These are phyloP conservation scores for Carettochelys insculpta DNA, from an alignment of 2,113 vertebrate species.

Conservation along the genomic window DNA sequence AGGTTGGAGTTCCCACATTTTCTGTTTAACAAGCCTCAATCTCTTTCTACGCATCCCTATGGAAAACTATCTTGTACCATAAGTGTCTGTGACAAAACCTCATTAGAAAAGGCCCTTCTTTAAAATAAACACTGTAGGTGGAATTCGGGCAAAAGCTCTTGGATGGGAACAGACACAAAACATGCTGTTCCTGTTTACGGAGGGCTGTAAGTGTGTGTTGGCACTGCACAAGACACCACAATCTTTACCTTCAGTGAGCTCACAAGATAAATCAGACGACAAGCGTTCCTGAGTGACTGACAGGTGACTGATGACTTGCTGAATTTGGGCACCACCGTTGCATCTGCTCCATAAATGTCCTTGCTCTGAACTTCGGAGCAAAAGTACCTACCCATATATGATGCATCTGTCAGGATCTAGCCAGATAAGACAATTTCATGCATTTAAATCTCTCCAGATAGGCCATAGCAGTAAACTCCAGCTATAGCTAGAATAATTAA, in stretches of 20 bases:
- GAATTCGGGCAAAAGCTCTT: not conserved
- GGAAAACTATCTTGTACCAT: not conserved
- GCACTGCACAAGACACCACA: conserved; percentile 1
- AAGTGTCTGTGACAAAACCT: not conserved
- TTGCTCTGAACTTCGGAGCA: not conserved
- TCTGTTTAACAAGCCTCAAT: conserved; percentile 39
- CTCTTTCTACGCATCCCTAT: conserved; percentile 17
- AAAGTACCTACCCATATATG: not conserved
- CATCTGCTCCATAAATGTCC: not conserved
- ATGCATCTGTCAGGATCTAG: not conserved
- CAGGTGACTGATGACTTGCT: conserved; percentile 55
- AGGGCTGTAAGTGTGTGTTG: not conserved
- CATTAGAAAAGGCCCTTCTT: conserved; percentile 32
- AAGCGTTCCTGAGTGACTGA: conserved; percentile 48
- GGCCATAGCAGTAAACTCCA: not conserved
- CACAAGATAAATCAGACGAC: conserved; percentile 31
- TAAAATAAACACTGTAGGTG: not conserved
- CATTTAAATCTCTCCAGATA: not conserved
- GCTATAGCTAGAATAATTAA: not conserved
- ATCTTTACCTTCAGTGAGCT: not conserved
- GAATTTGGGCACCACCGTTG: not conserved
- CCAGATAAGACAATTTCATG: not conserved
- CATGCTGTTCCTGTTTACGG: not conserved
- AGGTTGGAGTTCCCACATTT: conserved; percentile 24
- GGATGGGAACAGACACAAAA: not conserved